Percentiles rank a stretch among this genome's conserved stretches.
phyloP scores from a whole-genome alignment of 2,113 vertebrate genomes.

The Ictalurus furcatus region DNA sequence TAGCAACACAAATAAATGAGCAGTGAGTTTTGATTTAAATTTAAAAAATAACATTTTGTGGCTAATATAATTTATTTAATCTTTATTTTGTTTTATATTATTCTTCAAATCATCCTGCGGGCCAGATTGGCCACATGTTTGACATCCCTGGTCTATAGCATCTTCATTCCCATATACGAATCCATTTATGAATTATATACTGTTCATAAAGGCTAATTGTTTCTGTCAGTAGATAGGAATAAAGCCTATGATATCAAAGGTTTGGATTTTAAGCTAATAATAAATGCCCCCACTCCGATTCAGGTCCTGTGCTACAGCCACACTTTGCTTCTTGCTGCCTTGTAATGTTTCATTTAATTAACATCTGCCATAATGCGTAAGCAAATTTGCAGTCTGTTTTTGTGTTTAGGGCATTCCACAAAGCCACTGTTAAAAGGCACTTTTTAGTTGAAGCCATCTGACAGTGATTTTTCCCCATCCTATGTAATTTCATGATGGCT shows the following conservation, averaged over 20 bases:
- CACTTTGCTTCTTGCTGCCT: constrained; percentile 25
- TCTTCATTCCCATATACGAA: constrained; percentile 52
- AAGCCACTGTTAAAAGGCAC: constrained; percentile 55
- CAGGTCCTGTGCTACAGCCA: constrained; percentile 4
- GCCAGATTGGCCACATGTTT: no score
- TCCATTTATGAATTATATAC: constrained; percentile 52
- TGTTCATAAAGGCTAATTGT: not conserved
- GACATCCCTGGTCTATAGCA: constrained; percentile 25
- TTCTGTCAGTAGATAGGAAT: not conserved
- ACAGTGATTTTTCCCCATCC: constrained; percentile 68
- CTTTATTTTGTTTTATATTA: no score
- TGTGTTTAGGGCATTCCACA: constrained; percentile 53
- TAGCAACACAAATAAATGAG: no score
- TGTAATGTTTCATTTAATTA: constrained; percentile 49
- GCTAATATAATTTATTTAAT: no score
- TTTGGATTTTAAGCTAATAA: constrained; percentile 12
- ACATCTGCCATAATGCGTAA: constrained; percentile 36
- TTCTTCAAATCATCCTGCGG: no score
- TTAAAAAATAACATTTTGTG: no score
- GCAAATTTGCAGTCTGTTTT: constrained; percentile 35
- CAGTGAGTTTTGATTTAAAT: no score
- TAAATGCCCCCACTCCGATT: constrained; percentile 23
- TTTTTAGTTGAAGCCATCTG: constrained; percentile 66
- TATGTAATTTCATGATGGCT: constrained; percentile 67
- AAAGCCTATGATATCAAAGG: not conserved